phyloP scores from a whole-genome alignment of 2,888 invertebrate species.

The Ophraella communa region DNA sequence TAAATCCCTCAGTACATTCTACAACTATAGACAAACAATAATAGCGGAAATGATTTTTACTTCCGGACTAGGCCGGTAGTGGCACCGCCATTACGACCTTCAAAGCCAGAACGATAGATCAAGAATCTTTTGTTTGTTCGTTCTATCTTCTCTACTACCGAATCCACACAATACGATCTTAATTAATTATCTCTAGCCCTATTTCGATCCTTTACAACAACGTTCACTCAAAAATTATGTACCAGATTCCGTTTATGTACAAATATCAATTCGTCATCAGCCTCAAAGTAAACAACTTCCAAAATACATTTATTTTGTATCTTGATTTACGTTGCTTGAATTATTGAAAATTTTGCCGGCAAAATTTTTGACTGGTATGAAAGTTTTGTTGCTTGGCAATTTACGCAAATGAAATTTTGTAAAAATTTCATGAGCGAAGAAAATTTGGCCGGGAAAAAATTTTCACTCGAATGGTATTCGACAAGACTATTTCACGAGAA shows the following conservation, averaged over 20 bases:
- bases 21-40: not conserved
- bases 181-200: not conserved
- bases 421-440: too few species aligned
- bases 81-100: slow-evolving; percentile 11
- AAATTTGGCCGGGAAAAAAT: too few species aligned
- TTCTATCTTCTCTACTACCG: not conserved
- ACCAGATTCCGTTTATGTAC: not conserved
- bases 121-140: slow-evolving; percentile 10
- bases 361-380: too few species aligned
- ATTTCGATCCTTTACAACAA: not conserved
- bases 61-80: slow-evolving; percentile 12
- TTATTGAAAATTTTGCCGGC: too few species aligned
- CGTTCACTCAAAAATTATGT: not conserved
- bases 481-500: too few species aligned
- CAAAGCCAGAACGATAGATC: slow-evolving; percentile 7
- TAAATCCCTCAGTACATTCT: not conserved
- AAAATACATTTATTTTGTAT: too few species aligned
- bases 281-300: too few species aligned
- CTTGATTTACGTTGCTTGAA: too few species aligned
- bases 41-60: slow-evolving; percentile 22
- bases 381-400: too few species aligned
- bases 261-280: not conserved
- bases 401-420: too few species aligned
- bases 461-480: too few species aligned
- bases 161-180: slow-evolving; percentile 1